These are phyloP conservation scores for Equus quagga DNA, from an alignment of 2,113 vertebrate genomes.

Conservation along the genomic window DNA sequence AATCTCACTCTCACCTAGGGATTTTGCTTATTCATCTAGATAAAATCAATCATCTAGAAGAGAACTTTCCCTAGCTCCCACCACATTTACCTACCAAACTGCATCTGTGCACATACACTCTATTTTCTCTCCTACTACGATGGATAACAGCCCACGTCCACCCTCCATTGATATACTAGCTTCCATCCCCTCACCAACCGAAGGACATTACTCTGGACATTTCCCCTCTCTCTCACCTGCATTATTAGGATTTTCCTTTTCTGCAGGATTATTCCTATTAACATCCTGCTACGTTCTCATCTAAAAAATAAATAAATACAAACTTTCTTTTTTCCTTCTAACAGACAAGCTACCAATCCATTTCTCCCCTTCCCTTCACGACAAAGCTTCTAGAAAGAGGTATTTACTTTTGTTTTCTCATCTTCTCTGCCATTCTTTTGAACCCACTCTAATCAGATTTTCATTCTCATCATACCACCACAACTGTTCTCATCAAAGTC, in stretches of 20 bases:
- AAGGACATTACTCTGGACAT: background rate
- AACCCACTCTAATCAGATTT: background rate
- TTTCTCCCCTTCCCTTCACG: background rate
- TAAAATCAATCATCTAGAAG: conserved; percentile 33
- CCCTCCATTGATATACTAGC: background rate
- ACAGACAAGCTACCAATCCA: background rate
- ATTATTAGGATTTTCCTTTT: background rate
- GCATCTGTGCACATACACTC: background rate
- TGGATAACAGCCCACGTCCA: background rate
- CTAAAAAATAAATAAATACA: background rate
- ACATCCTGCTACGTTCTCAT: background rate
- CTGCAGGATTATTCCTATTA: background rate
- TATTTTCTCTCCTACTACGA: background rate
- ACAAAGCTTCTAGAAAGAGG: background rate
- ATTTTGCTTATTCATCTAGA: conserved; percentile 11
- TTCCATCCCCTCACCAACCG: background rate
- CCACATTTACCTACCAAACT: background rate
- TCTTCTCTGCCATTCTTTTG: background rate
- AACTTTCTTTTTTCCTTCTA: background rate
- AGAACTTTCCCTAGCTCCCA: background rate
- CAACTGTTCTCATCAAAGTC: background rate
- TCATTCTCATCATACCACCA: background rate
- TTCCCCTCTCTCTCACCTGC: background rate
- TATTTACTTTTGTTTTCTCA: conserved; percentile 12
- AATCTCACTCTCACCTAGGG: background rate